Evolutionary conservation across 2,797 vertebrate species (phyloP).

Genomic region (Falco peregrinus): DNA sequence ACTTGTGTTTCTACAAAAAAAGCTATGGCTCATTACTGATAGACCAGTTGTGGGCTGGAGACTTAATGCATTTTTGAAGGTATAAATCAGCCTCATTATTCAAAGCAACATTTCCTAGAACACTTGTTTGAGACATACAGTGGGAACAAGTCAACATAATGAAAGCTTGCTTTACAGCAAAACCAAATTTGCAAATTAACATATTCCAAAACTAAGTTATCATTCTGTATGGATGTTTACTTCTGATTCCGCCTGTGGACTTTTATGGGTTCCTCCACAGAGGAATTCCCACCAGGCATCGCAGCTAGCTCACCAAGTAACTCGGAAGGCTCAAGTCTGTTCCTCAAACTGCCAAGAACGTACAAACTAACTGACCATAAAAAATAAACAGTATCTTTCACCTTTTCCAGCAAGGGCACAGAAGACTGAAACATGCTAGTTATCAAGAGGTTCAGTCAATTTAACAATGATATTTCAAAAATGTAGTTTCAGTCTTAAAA

Average conservation of each 20-base stretch:
- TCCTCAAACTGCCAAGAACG: background rate
- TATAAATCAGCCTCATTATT: background rate
- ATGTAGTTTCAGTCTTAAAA: background rate
- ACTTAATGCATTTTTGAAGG: background rate
- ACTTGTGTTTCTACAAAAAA: conserved; percentile 28
- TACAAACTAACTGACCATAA: background rate
- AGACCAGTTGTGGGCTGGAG: conserved; percentile 19
- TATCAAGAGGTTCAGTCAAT: background rate
- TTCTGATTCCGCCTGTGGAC: background rate
- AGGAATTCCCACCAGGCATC: accelerated
- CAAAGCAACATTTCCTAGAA: background rate
- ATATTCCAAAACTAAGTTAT: background rate
- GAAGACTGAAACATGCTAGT: background rate
- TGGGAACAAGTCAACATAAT: conserved; percentile 33
- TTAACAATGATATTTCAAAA: background rate
- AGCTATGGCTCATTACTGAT: background rate
- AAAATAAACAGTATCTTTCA: background rate
- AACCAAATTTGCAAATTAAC: conserved; percentile 26
- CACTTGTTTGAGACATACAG: background rate
- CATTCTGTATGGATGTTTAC: background rate
- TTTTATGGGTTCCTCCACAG: background rate
- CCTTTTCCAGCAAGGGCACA: background rate
- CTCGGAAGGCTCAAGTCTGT: background rate
- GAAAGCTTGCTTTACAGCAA: conserved; percentile 37
- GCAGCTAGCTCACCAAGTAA: background rate